These are phyloP conservation scores for Clarias magur DNA, from an alignment of 2,113 vertebrate species.

Conservation along the genomic window DNA sequence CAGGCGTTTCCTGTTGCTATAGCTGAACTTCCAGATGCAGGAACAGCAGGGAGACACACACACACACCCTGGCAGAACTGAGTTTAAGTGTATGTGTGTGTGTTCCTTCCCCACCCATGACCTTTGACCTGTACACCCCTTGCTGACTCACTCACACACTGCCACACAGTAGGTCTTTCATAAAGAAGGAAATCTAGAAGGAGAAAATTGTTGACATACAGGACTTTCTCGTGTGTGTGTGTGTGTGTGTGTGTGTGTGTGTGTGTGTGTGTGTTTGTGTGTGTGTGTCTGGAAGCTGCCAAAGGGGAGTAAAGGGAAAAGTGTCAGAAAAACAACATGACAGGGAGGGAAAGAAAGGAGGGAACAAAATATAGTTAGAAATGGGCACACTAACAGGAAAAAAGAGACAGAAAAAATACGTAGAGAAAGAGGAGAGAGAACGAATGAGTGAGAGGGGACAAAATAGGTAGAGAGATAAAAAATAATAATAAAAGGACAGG, in stretches of 20 bases:
- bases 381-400: neutral
- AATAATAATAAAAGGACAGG: neutral
- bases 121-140: slow-evolving; percentile 45
- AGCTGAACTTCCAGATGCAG: slow-evolving; percentile 41
- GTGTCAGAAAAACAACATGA: slow-evolving; percentile 15
- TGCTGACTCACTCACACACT: slow-evolving; percentile 22
- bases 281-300: slow-evolving; percentile 17
- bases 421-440: slow-evolving; percentile 23
- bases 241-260: slow-evolving; percentile 18
- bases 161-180: slow-evolving; percentile 19
- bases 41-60: slow-evolving; percentile 34
- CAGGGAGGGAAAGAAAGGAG: neutral
- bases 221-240: neutral
- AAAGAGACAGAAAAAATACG: slow-evolving; percentile 22
- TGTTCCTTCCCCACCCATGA: slow-evolving; percentile 15
- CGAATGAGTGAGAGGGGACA: neutral
- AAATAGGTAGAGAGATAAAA: neutral
- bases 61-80: slow-evolving; percentile 40
- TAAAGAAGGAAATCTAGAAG: slow-evolving; percentile 6
- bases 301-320: slow-evolving; percentile 3
- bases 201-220: slow-evolving; percentile 29
- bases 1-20: slow-evolving; percentile 14
- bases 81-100: slow-evolving; percentile 20
- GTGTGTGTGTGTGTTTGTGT: slow-evolving; percentile 20
- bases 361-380: neutral